A percentile compares a stretch with the other conserved stretches of the same genome.
These are phyloP conservation scores for Hesperophylax magnus DNA, from an alignment of 1,140 invertebrate genomes.

Conservation along the genomic window DNA sequence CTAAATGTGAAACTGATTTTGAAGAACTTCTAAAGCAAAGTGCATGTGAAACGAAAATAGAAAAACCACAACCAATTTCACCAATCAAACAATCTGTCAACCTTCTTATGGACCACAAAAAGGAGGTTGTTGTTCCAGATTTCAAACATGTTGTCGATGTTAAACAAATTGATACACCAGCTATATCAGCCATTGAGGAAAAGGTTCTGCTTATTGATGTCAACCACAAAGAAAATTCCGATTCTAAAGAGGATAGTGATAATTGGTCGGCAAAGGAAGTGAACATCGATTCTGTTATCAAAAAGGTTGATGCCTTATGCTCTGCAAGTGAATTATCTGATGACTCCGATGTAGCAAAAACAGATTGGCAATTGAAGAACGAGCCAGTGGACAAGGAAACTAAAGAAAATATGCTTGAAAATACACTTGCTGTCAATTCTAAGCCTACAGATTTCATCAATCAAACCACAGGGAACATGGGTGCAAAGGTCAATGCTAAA, in stretches of 20 bases:
- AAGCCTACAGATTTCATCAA: slow-evolving; percentile 48
- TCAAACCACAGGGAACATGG: slow-evolving; percentile 42
- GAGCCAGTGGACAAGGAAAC: slow-evolving; percentile 49
- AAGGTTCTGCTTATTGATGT: slow-evolving; percentile 6
- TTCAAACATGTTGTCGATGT: slow-evolving; percentile 73
- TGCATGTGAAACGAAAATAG: slow-evolving; percentile 68
- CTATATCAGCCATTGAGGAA: neutral
- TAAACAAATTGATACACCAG: neutral
- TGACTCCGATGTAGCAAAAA: slow-evolving; percentile 35
- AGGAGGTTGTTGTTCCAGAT: slow-evolving; percentile 53
- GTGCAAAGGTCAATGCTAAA: slow-evolving; percentile 61
- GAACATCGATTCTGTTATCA: slow-evolving; percentile 84
- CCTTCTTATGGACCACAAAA: neutral
- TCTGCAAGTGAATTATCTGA: slow-evolving; percentile 38
- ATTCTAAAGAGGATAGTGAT: slow-evolving; percentile 79
- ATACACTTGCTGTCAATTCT: neutral
- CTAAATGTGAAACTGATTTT: slow-evolving; percentile 69
- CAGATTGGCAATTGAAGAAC: slow-evolving; percentile 11
- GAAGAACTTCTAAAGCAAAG: slow-evolving; percentile 70
- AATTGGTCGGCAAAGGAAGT: slow-evolving; percentile 84
- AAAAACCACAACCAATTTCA: slow-evolving; percentile 47
- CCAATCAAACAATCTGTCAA: slow-evolving; percentile 37
- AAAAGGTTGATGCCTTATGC: slow-evolving; percentile 79
- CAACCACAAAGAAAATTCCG: slow-evolving; percentile 40
- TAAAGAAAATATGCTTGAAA: slow-evolving; percentile 42